Base-by-base conservation (phyloP, 2,888 invertebrate species). In the Epinotia demarniana region DNA sequence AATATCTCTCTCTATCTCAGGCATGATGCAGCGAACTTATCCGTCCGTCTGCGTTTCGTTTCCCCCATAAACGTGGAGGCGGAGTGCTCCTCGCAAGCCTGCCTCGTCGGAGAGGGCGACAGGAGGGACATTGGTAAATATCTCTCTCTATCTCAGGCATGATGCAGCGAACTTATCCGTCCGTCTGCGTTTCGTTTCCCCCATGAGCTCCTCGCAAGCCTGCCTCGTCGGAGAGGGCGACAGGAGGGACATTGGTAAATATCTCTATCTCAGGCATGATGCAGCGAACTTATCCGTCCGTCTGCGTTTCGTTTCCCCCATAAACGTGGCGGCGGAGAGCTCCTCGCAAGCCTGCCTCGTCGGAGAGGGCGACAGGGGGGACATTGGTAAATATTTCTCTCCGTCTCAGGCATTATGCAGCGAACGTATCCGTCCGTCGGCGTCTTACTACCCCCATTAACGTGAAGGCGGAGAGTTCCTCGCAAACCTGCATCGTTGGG, bases 391-490 rank as follows among this genome's bases (percentile, higher is more conserved):
- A 33, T 33, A 33, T 33, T 4, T 33, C 33, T 8, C 77, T 1
- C 3, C 4, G 0, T 4, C 4, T 27, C 27, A 27, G 2, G 27
- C 27, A 27, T n/a, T n/a, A n/a, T n/a, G 81, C 74, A 9, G 78
- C 33, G 11, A 81, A 55, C 57, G 77, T 80, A 43, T 72, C 64
- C 16, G 72, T 64, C 0, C 67, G 73, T 68, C 78, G 68, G 23
- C 5, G 83, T 0, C 81, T 67, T 76, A 80, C 77, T 76, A 82
- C 75, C 78, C 80, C 78, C 18, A 83, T 81, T 66, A 82, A 87
- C 68, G 83, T 78, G 0, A 87, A 87, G 75, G 86, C 84, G 0
- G 86, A 86, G 75, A 85, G 85, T 76, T 83, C 86, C 3, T 87
- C 89, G 2, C 78, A 82, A 0, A 83, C 83, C 2, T 77, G 80